These are phyloP conservation scores for Salvelinus alpinus DNA, from an alignment of 2,113 vertebrate species.

Conservation along the genomic window DNA sequence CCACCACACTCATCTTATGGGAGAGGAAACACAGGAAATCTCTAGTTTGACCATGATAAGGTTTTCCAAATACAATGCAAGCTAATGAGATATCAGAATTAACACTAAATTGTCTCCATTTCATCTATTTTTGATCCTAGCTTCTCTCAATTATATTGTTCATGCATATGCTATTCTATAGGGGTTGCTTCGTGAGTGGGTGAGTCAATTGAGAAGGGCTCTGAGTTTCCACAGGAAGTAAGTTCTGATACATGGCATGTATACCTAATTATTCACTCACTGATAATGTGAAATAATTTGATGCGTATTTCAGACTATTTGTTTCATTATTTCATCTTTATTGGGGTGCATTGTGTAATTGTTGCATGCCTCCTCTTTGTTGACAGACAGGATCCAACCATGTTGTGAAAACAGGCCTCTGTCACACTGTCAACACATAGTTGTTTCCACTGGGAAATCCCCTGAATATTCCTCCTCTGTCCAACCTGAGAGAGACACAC, in stretches of 20 bases:
- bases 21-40: conserved; percentile 37
- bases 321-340: background rate
- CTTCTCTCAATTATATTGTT: too few relatives aligned
- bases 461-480: conserved; percentile 46
- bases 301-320: too few relatives aligned
- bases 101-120: too few relatives aligned
- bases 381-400: background rate
- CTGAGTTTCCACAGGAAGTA: too few relatives aligned
- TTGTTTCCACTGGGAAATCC: conserved; percentile 16
- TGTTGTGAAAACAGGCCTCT: background rate
- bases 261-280: too few relatives aligned
- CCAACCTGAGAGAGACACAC: conserved; percentile 45
- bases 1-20: conserved; percentile 50
- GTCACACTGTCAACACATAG: conserved; percentile 1
- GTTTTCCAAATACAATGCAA: conserved; percentile 28
- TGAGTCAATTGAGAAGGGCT: background rate
- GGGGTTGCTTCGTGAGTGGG: background rate
- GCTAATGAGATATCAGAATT: too few relatives aligned
- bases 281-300: too few relatives aligned
- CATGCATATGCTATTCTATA: background rate
- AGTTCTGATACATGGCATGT: too few relatives aligned
- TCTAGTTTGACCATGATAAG: conserved; percentile 55
- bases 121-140: background rate
- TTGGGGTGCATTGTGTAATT: background rate
- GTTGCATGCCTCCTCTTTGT: too few relatives aligned